A percentile compares a stretch with the other conserved stretches of the same genome.
These are phyloP conservation scores for Morelia viridis DNA, from an alignment of 2,797 vertebrate species.

Conservation along the genomic window DNA sequence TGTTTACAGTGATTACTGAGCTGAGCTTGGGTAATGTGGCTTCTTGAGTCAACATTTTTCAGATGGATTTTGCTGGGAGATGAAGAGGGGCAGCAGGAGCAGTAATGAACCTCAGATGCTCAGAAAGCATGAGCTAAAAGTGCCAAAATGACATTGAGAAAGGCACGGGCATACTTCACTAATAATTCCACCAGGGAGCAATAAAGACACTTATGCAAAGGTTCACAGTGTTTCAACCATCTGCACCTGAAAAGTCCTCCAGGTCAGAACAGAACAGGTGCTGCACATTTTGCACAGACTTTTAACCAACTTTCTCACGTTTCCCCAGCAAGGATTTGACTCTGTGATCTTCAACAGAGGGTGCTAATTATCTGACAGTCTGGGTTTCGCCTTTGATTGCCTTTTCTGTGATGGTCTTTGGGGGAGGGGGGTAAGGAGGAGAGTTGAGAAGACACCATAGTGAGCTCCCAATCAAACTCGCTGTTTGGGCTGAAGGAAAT, in stretches of 20 bases:
- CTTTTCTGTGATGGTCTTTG: background rate
- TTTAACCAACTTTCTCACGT: background rate
- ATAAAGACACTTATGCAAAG: slow-evolving; percentile 43
- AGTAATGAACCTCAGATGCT: slow-evolving; percentile 49
- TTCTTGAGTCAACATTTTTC: background rate
- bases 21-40: slow-evolving; percentile 3
- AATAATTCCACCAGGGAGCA: slow-evolving; percentile 40
- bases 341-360: background rate
- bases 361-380: background rate
- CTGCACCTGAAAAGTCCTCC: slow-evolving; percentile 39
- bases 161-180: slow-evolving; percentile 48
- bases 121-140: slow-evolving; percentile 47
- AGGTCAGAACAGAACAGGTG: background rate
- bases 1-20: background rate
- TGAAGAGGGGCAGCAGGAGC: background rate
- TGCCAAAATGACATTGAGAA: slow-evolving; percentile 51
- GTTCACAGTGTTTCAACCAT: slow-evolving; percentile 47
- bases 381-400: background rate
- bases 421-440: background rate
- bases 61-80: background rate
- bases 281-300: background rate
- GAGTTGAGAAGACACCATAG: too few species aligned
- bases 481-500: background rate
- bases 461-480: background rate
- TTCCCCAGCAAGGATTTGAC: background rate